Evolutionary conservation across 2,888 invertebrate species (phyloP).

Genomic region (Eumacrocentrus americanus): DNA sequence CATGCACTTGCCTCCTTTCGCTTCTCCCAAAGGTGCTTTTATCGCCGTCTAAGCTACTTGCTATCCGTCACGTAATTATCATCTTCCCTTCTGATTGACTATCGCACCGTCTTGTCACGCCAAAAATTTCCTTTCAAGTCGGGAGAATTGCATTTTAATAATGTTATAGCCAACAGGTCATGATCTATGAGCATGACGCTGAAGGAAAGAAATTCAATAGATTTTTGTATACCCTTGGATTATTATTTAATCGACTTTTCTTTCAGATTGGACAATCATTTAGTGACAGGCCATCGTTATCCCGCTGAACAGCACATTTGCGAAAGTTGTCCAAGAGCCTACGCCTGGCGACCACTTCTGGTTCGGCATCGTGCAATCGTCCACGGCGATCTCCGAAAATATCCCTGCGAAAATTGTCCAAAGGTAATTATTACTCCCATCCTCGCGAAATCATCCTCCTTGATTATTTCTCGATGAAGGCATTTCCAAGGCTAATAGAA

Average conservation of each 20-base stretch:
- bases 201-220: no score
- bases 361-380: conserved; percentile 82
- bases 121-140: conserved; percentile 25
- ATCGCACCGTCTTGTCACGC: conserved; percentile 31
- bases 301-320: conserved; percentile 81
- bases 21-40: conserved; percentile 24
- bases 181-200: no score
- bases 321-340: conserved; percentile 82
- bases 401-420: conserved; percentile 91
- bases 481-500: conserved; percentile 57
- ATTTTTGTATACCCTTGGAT: background rate
- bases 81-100: conserved; percentile 41
- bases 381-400: conserved; percentile 83
- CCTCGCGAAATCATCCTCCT: background rate
- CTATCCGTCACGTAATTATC: no score
- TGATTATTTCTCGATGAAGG: conserved; percentile 23
- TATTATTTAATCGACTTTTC: background rate
- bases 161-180: no score
- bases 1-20: no score
- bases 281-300: conserved; percentile 79
- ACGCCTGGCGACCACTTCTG: conserved; percentile 80
- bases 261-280: conserved; percentile 84
- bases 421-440: conserved; percentile 68
- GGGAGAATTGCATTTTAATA: background rate
- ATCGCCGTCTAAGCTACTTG: conserved; percentile 22